Conservation (phyloP, 1,140 invertebrate species). For the Euura saliciscinereae region DNA sequence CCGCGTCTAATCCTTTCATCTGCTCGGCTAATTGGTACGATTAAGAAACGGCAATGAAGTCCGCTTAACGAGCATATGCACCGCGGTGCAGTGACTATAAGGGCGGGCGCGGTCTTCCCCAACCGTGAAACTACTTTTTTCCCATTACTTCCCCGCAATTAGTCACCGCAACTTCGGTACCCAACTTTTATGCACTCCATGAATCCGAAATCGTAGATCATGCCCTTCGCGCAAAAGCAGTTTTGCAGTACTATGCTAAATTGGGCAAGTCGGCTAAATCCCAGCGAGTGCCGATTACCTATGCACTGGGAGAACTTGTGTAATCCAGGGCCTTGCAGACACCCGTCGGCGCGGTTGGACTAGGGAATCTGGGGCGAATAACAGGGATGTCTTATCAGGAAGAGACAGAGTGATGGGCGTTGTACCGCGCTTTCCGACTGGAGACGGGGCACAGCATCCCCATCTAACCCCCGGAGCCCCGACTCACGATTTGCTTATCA, state of each 20-base stretch:
- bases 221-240: no score
- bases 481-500: constrained; percentile 10
- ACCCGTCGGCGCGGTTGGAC: no score
- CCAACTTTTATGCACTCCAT: no score
- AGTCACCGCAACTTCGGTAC: background rate
- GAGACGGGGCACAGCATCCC: background rate
- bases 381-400: background rate
- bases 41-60: constrained; percentile 8
- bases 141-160: background rate
- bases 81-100: background rate
- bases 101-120: background rate
- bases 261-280: background rate
- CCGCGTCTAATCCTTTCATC: constrained; percentile 12
- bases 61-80: constrained; percentile 3
- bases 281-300: background rate
- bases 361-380: no score
- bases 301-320: background rate
- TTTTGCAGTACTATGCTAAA: no score
- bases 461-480: background rate
- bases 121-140: constrained; percentile 7
- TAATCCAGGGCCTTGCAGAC: constrained; percentile 6
- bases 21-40: constrained; percentile 13
- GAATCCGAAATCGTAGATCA: no score
- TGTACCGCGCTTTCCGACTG: background rate
- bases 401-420: constrained; percentile 5